phyloP scores from a whole-genome alignment of 2,888 invertebrate genomes.

The Platypus cylindrus region DNA sequence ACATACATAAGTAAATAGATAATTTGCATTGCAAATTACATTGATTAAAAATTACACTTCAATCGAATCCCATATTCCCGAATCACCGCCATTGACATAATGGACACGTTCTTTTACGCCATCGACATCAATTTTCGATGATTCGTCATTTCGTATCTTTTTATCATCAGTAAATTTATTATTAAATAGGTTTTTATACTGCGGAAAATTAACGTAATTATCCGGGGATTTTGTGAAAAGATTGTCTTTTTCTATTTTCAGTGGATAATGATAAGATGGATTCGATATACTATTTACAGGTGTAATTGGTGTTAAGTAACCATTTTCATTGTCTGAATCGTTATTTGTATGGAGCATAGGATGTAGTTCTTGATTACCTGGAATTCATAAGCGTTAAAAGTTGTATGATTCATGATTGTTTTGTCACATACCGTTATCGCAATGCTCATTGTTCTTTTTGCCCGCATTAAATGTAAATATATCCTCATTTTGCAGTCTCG shows the following conservation, averaged over 20 bases:
- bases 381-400: constrained; percentile 24
- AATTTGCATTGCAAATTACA: not conserved
- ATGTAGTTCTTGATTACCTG: constrained; percentile 10
- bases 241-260: constrained; percentile 19
- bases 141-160: too few species aligned
- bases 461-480: constrained; percentile 35
- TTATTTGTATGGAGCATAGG: constrained; percentile 43
- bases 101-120: not conserved
- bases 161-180: constrained; percentile 14
- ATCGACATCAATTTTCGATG: not conserved
- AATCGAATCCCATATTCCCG: not conserved
- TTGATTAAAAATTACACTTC: not conserved
- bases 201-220: constrained; percentile 43
- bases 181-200: constrained; percentile 35
- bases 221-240: constrained; percentile 30
- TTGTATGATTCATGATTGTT: too few species aligned
- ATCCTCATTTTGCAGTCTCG: constrained; percentile 32
- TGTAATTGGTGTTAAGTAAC: constrained; percentile 17
- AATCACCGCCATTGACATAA: constrained; percentile 1
- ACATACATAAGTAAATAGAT: not conserved
- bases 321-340: constrained; percentile 21
- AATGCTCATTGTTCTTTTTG: constrained; percentile 19
- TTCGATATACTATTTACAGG: constrained; percentile 29
- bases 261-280: constrained; percentile 30
- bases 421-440: constrained; percentile 25